A percentile compares a stretch with the other conserved stretches of the same genome.
phyloP scores from a whole-genome alignment of 2,888 invertebrate species.

The Nebria brevicollis region DNA sequence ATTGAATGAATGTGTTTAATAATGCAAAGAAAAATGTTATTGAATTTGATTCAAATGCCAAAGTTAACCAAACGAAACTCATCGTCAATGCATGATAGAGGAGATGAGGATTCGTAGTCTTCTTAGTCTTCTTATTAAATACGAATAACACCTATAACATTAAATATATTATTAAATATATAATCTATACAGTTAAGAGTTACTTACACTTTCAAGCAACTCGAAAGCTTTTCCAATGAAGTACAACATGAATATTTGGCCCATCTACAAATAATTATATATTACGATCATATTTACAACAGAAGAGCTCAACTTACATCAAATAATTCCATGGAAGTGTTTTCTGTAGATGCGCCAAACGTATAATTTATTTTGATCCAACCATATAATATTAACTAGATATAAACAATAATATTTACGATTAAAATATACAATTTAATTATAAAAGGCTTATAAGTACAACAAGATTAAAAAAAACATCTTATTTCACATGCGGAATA shows the following conservation, averaged over 20 bases:
- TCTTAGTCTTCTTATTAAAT: background rate
- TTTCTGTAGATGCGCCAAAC: background rate
- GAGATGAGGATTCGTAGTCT: background rate
- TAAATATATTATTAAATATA: background rate
- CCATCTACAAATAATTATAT: background rate
- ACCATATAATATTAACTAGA: background rate
- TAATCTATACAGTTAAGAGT: background rate
- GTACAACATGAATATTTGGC: background rate
- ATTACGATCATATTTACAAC: no score
- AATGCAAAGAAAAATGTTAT: background rate
- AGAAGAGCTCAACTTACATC: background rate
- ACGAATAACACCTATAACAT: background rate
- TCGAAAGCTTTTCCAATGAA: background rate
- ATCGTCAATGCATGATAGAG: background rate
- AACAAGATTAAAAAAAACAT: no score
- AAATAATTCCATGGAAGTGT: background rate
- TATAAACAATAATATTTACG: background rate
- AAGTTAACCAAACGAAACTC: background rate
- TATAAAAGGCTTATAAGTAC: no score
- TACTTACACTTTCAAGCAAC: background rate
- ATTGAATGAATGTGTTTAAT: background rate
- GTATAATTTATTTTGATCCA: background rate
- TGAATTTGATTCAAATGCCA: background rate
- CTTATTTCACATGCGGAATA: no score
- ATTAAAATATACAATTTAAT: background rate